Evolutionary conservation across 2,888 invertebrate genomes (phyloP), one percentile per base, ranked within the genome.

Genomic region (Sylvicola cinctus): DNA sequence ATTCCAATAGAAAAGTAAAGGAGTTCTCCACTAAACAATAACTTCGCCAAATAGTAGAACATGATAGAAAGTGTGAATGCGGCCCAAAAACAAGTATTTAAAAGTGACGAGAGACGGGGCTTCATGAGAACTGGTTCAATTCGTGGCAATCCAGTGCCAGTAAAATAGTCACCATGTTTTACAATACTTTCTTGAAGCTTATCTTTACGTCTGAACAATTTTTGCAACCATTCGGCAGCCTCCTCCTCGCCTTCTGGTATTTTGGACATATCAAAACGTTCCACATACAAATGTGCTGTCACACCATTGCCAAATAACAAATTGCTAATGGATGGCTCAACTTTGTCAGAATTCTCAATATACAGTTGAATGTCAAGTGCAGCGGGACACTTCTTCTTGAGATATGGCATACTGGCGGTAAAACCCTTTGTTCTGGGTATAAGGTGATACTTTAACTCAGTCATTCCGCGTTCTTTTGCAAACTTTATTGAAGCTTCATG

Each of bases 371-470:
- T 75, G 49, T 91, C 84, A 51, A 87, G 85, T 39, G 91, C 70
- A 16, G 77, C 83, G 4, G 75, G 74, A 42, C 81, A 73, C 55
- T 78, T 80, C 33, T 71, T 79, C 49, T 75, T 71, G 54, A 93
- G 69, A 43, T 77, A 70, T 35, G 77, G 74, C 45, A 90, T 61
- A 52, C 87, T 87, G 34, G 84, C 76, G 1, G 75, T 76, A 51
- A 95, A 95, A 3, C 95, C 95, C 58, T 79, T 80, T n/a, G 91
- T 85, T 39, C 93, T 68, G n/a, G 95, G 93, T 16, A 85, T 74
- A 32, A 95, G 65, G 52, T 91, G 90, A 51, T 93, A 76, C 49
- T 88, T 85, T 17, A 93, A 62, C 42, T 72, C 62, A 0, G 85
- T 77, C 45, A 91, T 67, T 42, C 84, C 84, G 48, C 83, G 81